A percentile compares a stretch with the other conserved stretches of the same genome.
Conservation (phyloP, 2,888 invertebrate genomes). For the Calephelis perditalis region DNA sequence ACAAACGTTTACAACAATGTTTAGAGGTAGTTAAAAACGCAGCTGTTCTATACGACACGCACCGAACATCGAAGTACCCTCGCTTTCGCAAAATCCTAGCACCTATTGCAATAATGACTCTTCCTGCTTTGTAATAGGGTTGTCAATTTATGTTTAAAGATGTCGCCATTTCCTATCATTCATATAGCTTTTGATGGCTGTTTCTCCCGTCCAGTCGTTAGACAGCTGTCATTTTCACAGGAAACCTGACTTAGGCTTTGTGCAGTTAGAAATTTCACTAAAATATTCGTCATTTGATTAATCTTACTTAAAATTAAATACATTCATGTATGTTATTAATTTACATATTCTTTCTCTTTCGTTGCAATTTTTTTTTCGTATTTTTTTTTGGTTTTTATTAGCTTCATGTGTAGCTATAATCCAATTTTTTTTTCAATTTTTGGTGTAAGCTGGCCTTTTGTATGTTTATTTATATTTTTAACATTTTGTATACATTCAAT, state of each 20-base stretch:
- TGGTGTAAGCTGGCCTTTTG: no score
- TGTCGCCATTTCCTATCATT: constrained; percentile 33
- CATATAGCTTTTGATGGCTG: constrained; percentile 42
- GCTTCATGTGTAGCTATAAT: no score
- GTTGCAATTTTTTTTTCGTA: no score
- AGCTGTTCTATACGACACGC: constrained; percentile 8
- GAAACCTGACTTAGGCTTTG: constrained; percentile 33
- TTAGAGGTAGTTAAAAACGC: background rate
- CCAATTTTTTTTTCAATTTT: no score
- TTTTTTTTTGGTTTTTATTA: no score
- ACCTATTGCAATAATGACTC: constrained; percentile 18
- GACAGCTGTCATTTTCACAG: constrained; percentile 59
- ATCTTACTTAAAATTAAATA: no score
- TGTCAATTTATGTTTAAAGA: constrained; percentile 22
- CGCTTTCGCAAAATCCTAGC: constrained; percentile 17
- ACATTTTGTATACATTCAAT: no score
- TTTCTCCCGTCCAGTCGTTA: constrained; percentile 39
- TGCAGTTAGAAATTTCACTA: constrained; percentile 23
- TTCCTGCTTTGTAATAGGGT: constrained; percentile 27
- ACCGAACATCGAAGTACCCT: constrained; percentile 18
- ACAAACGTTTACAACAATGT: background rate
- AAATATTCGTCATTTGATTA: no score
- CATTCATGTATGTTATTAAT: no score
- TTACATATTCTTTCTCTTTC: no score
- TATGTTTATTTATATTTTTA: no score